Evolutionary conservation across 2,113 vertebrate genomes (phyloP), one percentile per base, ranked within the genome.

Genomic region (Anseranas semipalmata): DNA sequence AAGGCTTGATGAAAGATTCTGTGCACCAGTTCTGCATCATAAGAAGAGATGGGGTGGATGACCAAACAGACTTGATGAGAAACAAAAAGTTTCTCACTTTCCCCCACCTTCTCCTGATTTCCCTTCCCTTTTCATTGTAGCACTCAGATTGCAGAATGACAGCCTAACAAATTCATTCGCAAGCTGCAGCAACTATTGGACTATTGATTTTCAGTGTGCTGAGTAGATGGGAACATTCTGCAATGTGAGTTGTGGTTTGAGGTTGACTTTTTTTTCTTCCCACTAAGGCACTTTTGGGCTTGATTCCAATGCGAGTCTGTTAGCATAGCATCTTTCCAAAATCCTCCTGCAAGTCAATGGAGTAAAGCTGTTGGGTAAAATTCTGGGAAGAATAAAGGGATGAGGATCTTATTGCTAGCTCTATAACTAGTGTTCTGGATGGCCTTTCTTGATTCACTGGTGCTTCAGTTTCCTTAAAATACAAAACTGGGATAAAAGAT

Each of bases 171-270:
- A 95, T 94, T 77, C 78, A 78, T 96, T 90, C 21, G 2, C 86
- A 63, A 80, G 92, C 86, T 94, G 81, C 76, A 88, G 88, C 78
- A 95, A 78, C 93, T 96, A 97, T 91, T 86, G 89, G 83, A 66
- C 62, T 97, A 96, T 97, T 96, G 96, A 97, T 97, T 97, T 97
- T 97, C 85, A 89, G 72, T 81, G 84, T 85, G 81, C 89, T 85
- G 90, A 88, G 84, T 92, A 95, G 96, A 95, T 85, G 73, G 87
- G 81, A 93, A 95, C 89, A 87, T 96, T 90, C 93, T 95, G 89
- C 93, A 94, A 68, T 67, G 80, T 93, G 93, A 95, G 68, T 81
- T 96, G 95, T 81, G 80, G 56, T 76, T 92, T 91, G 66, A 87
- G 74, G 91, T 78, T 89, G 74, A 41, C 33, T 79, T 68, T 93